Evolutionary conservation across 2,797 vertebrate genomes (phyloP).

Genomic region (Eutrigla gurnardus): DNA sequence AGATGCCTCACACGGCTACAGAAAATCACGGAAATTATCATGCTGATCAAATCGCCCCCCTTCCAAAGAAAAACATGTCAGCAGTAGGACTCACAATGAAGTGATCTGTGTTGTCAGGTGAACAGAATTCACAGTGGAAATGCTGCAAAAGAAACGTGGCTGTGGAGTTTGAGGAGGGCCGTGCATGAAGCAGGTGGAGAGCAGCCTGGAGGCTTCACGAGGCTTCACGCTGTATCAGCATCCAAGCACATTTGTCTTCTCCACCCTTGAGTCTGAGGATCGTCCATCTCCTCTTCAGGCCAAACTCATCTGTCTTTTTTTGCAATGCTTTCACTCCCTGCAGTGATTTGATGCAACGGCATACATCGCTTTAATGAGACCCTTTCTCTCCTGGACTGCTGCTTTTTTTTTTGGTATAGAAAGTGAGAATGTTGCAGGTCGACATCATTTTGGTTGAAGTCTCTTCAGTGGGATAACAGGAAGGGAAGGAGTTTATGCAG

Average conservation of each 20-base stretch:
- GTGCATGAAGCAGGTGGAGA: slow-evolving; percentile 84
- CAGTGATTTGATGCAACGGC: slow-evolving; percentile 64
- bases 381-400: slow-evolving; percentile 44
- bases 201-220: slow-evolving; percentile 73
- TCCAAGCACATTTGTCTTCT: slow-evolving; percentile 55
- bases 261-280: slow-evolving; percentile 41
- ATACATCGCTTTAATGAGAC: slow-evolving; percentile 58
- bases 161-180: slow-evolving; percentile 64
- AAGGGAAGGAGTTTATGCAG: slow-evolving; percentile 89
- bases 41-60: slow-evolving; percentile 79
- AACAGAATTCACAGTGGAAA: slow-evolving; percentile 40
- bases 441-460: slow-evolving; percentile 66
- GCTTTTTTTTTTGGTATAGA: slow-evolving; percentile 75
- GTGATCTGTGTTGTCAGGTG: slow-evolving; percentile 19
- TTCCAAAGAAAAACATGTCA: slow-evolving; percentile 8
- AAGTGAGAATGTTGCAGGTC: slow-evolving; percentile 56
- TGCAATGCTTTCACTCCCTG: slow-evolving; percentile 32
- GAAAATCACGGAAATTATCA: slow-evolving; percentile 74
- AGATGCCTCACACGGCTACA: slow-evolving; percentile 31
- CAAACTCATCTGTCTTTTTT: slow-evolving; percentile 10
- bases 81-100: slow-evolving; percentile 20
- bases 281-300: background rate
- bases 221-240: slow-evolving; percentile 69
- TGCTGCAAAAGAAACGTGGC: slow-evolving; percentile 23
- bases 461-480: slow-evolving; percentile 87